Conservation (phyloP, 64 coral and sea anemone species). For the Trachythela sp. region DNA sequence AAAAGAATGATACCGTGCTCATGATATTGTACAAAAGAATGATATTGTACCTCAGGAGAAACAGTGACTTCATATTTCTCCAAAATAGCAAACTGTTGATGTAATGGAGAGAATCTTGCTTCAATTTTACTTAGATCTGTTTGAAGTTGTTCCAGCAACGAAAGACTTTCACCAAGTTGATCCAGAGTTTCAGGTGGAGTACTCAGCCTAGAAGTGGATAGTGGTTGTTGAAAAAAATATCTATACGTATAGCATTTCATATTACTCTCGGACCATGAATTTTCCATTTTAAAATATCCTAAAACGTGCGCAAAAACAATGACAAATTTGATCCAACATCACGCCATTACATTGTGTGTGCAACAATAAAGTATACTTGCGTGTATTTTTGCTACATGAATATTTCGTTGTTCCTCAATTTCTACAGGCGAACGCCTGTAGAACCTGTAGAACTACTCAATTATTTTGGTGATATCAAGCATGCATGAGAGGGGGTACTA, state of each 20-base stretch:
- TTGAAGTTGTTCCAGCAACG: conserved; percentile 80
- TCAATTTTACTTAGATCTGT: conserved; percentile 88
- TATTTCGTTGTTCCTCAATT: too few relatives aligned
- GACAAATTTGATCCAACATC: too few relatives aligned
- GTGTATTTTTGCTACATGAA: too few relatives aligned
- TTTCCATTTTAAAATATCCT: too few relatives aligned
- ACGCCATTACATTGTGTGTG: too few relatives aligned
- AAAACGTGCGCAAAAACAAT: too few relatives aligned
- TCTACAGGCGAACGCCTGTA: too few relatives aligned
- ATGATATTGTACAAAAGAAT: not conserved
- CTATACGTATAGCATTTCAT: not conserved
- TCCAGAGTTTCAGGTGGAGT: conserved; percentile 95
- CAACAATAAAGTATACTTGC: too few relatives aligned
- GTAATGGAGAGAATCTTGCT: conserved; percentile 88
- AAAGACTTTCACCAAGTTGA: conserved; percentile 81
- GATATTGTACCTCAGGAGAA: conserved; percentile 73
- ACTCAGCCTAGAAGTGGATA: conserved; percentile 54
- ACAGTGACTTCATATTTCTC: conserved; percentile 99
- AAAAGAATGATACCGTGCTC: not conserved
- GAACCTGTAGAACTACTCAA: too few relatives aligned
- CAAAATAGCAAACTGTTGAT: conserved; percentile 94
- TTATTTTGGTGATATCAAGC: too few relatives aligned
- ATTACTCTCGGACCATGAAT: not conserved
- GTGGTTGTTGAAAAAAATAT: not conserved
- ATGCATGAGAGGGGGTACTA: too few relatives aligned